phyloP scores from a whole-genome alignment of 2,113 vertebrate species.

The Mustela nigripes region DNA sequence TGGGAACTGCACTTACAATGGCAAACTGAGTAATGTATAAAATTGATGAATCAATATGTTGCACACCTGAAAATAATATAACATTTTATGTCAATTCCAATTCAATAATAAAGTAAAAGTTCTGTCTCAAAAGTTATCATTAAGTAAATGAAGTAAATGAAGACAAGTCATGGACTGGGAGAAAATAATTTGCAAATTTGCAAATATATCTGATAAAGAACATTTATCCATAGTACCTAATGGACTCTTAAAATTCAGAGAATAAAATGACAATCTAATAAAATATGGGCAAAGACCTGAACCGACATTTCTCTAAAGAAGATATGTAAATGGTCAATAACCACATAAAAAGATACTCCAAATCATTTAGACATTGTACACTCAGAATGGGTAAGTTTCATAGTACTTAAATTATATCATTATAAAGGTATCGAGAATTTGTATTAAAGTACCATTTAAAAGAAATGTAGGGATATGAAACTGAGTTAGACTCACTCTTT shows the following conservation, averaged over 20 bases:
- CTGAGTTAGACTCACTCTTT: neutral
- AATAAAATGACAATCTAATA: neutral
- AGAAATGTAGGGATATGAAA: neutral
- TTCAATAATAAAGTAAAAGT: neutral
- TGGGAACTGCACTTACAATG: neutral
- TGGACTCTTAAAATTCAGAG: neutral
- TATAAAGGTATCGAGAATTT: neutral
- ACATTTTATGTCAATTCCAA: neutral
- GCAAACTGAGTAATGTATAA: neutral
- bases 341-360: neutral
- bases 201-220: neutral
- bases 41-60: neutral
- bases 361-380: neutral
- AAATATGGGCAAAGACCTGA: neutral
- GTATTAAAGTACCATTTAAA: neutral
- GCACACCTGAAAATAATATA: neutral
- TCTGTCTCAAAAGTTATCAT: neutral
- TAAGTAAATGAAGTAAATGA: constrained; percentile 11
- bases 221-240: neutral
- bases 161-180: neutral
- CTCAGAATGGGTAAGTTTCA: neutral
- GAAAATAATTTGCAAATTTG: neutral
- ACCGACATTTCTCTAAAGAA: neutral
- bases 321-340: neutral
- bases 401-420: neutral